Evolutionary conservation across 1,140 invertebrate species (phyloP), one percentile per base, ranked within the genome.

Genomic region (Procambarus virginalis): DNA sequence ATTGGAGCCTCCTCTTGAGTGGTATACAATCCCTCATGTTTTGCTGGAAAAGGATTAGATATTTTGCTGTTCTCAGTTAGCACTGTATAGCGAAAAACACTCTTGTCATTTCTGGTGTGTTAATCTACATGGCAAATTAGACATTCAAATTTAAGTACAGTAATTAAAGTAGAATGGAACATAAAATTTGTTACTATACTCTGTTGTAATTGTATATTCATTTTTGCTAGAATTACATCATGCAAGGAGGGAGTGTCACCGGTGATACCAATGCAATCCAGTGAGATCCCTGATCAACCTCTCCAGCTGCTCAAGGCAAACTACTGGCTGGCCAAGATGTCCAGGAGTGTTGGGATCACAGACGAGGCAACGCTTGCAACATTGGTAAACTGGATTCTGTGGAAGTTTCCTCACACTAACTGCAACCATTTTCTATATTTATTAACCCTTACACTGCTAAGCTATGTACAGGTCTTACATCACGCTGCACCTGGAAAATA

Each of bases 311-410:
- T 88, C 34, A 88, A 88, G n/a, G 64, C 55, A 3, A 60, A 82
- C n/a, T 88, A 81, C 20, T 88, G 86, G 86, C 46, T 88, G 22
- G 64, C 51, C 55, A 88, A 80, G 79, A 88, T 88, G 34, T 68
- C 64, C 79, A 73, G 58, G 68, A 88, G 22, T 49, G 51, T 68
- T 49, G n/a, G 48, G 22, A n/a, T 81, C 17, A 58, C 77, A 3
- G 68, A 82, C 45, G 58, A 82, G 0, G n/a, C 20, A 20, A 49
- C 46, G 22, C 64, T 34, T 0, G 60, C 73, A 58, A 49, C 49
- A 70, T 34, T 82, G 86, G 85, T 86, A 86, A 48, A 6, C 20
- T 14, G 60, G 4, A 4, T 20, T 12, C 14, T 4, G 60, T 20
- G 6, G 55, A 8, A 9, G 6, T 58, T 58, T 20, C 17, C 20